Conservation (phyloP, 2,888 invertebrate species). For the Idaea straminata region DNA sequence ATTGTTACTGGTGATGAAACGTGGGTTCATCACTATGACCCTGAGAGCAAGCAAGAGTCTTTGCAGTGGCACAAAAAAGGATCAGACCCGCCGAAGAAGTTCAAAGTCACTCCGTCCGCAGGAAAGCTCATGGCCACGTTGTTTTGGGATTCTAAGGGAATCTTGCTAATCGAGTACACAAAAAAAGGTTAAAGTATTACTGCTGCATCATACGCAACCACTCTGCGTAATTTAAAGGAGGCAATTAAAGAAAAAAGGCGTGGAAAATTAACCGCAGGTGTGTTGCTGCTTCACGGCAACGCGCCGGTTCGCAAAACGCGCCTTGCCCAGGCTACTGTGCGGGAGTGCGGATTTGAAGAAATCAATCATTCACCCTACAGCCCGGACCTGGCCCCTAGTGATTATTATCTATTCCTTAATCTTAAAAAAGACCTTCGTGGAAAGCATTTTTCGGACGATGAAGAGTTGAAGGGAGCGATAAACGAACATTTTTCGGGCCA, state of each 20-base stretch:
- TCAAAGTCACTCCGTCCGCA: background rate
- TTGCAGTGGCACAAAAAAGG: conserved; percentile 18
- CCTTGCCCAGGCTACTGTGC: conserved; percentile 7
- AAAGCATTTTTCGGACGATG: conserved; percentile 8
- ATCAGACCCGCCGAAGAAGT: conserved; percentile 4
- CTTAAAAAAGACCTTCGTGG: no score
- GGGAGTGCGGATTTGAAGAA: conserved; percentile 10
- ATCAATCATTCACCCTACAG: conserved; percentile 12
- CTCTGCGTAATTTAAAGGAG: conserved; percentile 2
- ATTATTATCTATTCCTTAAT: no score
- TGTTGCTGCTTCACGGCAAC: conserved; percentile 3
- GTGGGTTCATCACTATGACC: conserved; percentile 17
- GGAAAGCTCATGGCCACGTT: conserved; percentile 5
- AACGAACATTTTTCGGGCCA: no score
- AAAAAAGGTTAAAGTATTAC: background rate
- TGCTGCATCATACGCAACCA: conserved; percentile 3
- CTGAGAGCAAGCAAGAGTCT: conserved; percentile 14
- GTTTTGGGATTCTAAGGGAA: conserved; percentile 7
- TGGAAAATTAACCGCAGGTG: background rate
- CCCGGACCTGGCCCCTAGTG: conserved; percentile 17
- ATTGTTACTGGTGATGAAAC: conserved; percentile 5
- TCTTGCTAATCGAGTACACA: background rate
- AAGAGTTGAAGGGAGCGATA: conserved; percentile 6
- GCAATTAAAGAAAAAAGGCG: background rate
- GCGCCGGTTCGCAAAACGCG: conserved; percentile 11